phyloP scores from a whole-genome alignment of 2,113 vertebrate species.

The Empidonax alnorum region DNA sequence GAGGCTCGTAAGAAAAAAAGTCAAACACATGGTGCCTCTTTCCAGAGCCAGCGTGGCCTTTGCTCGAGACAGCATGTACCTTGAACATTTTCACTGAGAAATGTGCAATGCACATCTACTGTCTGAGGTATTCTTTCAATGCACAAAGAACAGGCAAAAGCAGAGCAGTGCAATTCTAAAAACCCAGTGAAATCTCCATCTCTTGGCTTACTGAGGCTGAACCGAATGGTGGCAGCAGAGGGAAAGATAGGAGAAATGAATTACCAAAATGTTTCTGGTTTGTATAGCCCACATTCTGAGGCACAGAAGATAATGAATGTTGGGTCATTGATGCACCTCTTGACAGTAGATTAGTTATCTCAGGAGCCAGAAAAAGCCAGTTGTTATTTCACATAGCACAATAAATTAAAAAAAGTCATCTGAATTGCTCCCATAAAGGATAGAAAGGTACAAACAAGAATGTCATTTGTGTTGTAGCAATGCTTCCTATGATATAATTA shows the following conservation, averaged over 20 bases:
- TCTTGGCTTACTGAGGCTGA: background rate
- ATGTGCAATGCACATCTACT: background rate
- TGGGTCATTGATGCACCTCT: background rate
- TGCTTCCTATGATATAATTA: background rate
- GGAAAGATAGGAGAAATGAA: background rate
- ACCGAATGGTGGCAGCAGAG: constrained; percentile 18
- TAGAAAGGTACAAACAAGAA: background rate
- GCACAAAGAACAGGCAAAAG: accelerated
- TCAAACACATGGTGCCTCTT: background rate
- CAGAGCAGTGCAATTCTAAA: background rate
- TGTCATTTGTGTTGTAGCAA: background rate
- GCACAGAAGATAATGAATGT: background rate
- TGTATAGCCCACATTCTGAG: background rate
- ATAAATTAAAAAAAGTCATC: background rate
- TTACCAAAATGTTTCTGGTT: background rate
- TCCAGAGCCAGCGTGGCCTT: background rate
- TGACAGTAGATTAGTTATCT: background rate
- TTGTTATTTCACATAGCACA: background rate
- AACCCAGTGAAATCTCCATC: accelerated
- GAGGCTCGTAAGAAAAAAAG: background rate
- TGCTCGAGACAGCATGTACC: background rate
- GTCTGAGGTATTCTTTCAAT: background rate
- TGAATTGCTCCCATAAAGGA: background rate
- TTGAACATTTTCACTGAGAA: background rate
- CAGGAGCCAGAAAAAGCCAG: background rate